phyloP scores from a whole-genome alignment of 2,888 invertebrate species.

The Cremastobaeus sp. region DNA sequence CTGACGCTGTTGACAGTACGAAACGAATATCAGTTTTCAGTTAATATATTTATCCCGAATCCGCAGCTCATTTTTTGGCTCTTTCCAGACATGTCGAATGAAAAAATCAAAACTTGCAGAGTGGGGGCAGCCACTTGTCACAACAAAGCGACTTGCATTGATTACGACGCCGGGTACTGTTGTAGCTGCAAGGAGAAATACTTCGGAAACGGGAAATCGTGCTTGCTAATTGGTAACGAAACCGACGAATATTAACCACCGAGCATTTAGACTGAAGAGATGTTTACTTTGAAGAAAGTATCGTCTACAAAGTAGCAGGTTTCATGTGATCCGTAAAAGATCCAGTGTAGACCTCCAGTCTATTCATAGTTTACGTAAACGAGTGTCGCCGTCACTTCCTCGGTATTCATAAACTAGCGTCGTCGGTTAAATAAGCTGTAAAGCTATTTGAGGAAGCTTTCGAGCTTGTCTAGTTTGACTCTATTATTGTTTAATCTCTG shows the following conservation, averaged over 20 bases:
- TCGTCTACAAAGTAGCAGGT: conserved; percentile 32
- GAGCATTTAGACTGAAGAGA: not conserved
- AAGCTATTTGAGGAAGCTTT: conserved; percentile 57
- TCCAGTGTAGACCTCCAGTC: conserved; percentile 65
- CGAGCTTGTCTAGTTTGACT: conserved; percentile 5
- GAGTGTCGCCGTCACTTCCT: conserved; percentile 34
- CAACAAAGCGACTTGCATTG: conserved; percentile 88
- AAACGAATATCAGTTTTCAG: conserved; percentile 3
- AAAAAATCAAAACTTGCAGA: conserved; percentile 79
- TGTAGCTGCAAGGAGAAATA: conserved; percentile 91
- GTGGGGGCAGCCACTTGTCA: conserved; percentile 88
- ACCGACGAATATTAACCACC: not conserved
- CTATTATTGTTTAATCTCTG: no score
- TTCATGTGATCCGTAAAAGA: conserved; percentile 40
- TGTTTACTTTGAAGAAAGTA: not conserved
- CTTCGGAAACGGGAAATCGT: conserved; percentile 95
- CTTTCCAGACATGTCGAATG: conserved; percentile 30
- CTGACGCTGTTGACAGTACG: conserved; percentile 80
- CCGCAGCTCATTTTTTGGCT: not conserved
- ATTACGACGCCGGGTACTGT: conserved; percentile 91
- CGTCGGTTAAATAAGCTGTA: conserved; percentile 50
- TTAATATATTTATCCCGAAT: no score
- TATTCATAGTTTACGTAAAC: conserved; percentile 71
- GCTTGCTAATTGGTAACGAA: conserved; percentile 85
- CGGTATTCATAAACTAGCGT: conserved; percentile 41